These are phyloP conservation scores for Agrotis ipsilon DNA, from an alignment of 2,888 invertebrate species.

Conservation along the genomic window DNA sequence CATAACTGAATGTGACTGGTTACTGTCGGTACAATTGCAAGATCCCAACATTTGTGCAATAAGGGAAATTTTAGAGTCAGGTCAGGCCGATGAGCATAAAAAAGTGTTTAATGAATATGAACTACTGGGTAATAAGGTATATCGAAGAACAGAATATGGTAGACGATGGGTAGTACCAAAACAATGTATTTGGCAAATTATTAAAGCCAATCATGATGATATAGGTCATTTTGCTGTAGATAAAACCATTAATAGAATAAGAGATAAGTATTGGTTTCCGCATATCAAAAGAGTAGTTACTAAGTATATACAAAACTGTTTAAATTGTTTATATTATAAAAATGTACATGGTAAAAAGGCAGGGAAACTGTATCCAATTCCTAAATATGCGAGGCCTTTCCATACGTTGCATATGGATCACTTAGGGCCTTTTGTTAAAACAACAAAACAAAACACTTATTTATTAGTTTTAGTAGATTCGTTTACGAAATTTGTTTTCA, in stretches of 20 bases:
- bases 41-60: neutral
- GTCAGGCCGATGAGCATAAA: conserved; percentile 7
- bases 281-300: neutral
- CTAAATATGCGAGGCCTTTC: neutral
- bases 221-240: conserved; percentile 15
- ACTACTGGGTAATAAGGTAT: conserved; percentile 12
- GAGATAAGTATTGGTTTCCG: neutral
- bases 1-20: conserved; percentile 29
- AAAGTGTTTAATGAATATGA: conserved; percentile 6
- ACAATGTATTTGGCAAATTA: conserved; percentile 19
- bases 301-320: neutral
- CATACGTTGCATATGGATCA: neutral
- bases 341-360: neutral
- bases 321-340: neutral
- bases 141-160: conserved; percentile 18
- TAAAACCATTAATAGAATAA: conserved; percentile 19
- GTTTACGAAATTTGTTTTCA: conserved; percentile 18
- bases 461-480: conserved; percentile 20
- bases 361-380: neutral
- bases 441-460: conserved; percentile 49
- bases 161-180: conserved; percentile 27
- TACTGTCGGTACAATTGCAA: neutral
- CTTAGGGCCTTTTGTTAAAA: conserved; percentile 47
- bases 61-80: conserved; percentile 8
- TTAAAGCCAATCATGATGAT: conserved; percentile 21